Evolutionary conservation across 2,113 vertebrate species (phyloP).

Genomic region (Mormoops blainvillei): DNA sequence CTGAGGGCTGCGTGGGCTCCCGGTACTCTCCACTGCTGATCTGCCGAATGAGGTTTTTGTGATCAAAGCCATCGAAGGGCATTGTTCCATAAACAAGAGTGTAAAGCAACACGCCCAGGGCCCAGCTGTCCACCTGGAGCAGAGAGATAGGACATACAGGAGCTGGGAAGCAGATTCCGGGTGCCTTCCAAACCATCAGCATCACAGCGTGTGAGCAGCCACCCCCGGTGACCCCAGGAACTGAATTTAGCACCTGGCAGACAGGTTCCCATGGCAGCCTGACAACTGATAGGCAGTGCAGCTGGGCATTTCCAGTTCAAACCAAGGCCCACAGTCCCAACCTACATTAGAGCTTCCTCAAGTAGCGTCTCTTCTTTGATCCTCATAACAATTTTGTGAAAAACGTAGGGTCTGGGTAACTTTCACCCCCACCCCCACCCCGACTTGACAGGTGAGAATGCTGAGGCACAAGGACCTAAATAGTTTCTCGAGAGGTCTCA

Average conservation of each 20-base stretch:
- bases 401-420: not conserved
- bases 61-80: slow-evolving; percentile 98
- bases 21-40: slow-evolving; percentile 99
- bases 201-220: not conserved
- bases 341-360: not conserved
- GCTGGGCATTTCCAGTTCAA: not conserved
- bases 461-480: not conserved
- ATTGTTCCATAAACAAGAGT: slow-evolving; percentile 98
- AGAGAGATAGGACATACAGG: slow-evolving; percentile 61
- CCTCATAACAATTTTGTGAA: not conserved
- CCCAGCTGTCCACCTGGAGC: slow-evolving; percentile 98
- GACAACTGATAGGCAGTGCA: not conserved
- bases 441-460: not conserved
- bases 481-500: not conserved
- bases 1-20: slow-evolving; percentile 98
- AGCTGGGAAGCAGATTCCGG: slow-evolving; percentile 3
- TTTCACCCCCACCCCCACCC: not conserved
- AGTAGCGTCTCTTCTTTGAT: not conserved
- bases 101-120: slow-evolving; percentile 96
- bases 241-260: slow-evolving; percentile 18
- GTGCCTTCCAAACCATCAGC: not conserved
- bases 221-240: not conserved
- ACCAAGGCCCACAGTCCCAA: not conserved
- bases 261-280: not conserved
- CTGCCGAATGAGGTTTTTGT: slow-evolving; percentile 98